phyloP scores from a whole-genome alignment of 2,888 invertebrate genomes.

The Luffia ferchaultella region DNA sequence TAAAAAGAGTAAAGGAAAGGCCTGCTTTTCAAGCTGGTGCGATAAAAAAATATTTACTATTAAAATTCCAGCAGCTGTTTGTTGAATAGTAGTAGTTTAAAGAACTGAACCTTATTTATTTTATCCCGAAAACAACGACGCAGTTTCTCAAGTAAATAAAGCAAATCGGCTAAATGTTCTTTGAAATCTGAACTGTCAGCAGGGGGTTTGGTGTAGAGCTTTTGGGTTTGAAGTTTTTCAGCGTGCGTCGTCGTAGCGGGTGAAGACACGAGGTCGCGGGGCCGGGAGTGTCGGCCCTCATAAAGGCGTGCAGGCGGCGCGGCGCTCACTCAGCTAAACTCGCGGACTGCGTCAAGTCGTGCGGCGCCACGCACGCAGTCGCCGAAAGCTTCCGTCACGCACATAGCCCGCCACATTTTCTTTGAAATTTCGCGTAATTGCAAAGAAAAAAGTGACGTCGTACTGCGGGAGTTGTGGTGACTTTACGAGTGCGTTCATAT shows the following conservation, averaged over 20 bases:
- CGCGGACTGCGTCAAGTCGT: conserved; percentile 60
- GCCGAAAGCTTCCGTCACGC: conserved; percentile 20
- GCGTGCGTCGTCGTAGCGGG: conserved; percentile 22
- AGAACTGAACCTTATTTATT: too few species aligned
- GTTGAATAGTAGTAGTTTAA: too few species aligned
- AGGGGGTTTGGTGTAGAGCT: background rate
- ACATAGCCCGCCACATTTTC: conserved; percentile 35
- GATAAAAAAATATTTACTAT: too few species aligned
- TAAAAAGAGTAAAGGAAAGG: too few species aligned
- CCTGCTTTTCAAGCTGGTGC: too few species aligned
- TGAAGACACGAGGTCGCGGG: conserved; percentile 19
- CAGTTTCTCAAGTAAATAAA: too few species aligned
- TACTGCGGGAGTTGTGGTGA: conserved; percentile 42
- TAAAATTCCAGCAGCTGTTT: too few species aligned
- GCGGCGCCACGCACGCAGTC: conserved; percentile 60
- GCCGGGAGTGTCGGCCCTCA: conserved; percentile 16
- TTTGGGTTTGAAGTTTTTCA: conserved; percentile 4
- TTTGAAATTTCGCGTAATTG: conserved; percentile 61
- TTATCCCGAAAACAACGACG: too few species aligned
- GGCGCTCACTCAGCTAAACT: conserved; percentile 45
- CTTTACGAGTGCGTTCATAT: conserved; percentile 50
- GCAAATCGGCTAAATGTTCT: too few species aligned
- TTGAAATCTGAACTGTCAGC: too few species aligned
- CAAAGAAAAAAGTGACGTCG: conserved; percentile 55
- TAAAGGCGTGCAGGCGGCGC: conserved; percentile 38